Base-by-base conservation (phyloP, 1,140 invertebrate species). In the Calycopis cecrops region DNA sequence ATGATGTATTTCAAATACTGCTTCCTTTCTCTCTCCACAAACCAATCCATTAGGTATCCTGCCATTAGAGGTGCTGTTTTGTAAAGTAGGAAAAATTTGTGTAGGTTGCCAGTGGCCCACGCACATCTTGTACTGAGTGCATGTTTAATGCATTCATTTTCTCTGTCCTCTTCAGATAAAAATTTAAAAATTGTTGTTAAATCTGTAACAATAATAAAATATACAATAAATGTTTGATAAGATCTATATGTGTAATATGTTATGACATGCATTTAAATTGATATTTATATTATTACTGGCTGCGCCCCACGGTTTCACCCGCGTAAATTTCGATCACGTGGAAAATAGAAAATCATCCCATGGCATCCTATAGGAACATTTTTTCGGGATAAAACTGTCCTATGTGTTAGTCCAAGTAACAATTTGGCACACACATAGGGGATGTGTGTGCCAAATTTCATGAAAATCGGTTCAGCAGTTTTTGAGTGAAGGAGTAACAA, bases 41-140 rank as follows among this genome's bases (percentile, higher is more conserved):
- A 99, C 97, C 97, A 98, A 87, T 99, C 97, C 87, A 99, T 96
- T 49, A 99, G 91, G 88, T 96, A 98, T 18, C 94, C 94, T n/a
- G 96, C 93, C 98, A 99, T 99, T 78, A 95, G 91, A 9, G 98
- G 98, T 16, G 98, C 94, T 48, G 80, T 82, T 59, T 91, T 90
- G 87, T 98, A 99, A 44, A 99, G 88, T 70, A 93, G 90, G 90
- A 99, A 99, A 85, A 99, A 95, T 80, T 91, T 93, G 82, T 96
- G 93, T 84, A 96, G 97, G 89, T 98, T 98, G 66, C 92, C 92
- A 60, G 96, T 90, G 58, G 94, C 93, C 97, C 97, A 99, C 8
- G 97, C 96, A 59, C 94, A 94, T 58, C 95, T 91, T 48, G 99
- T 91, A 78, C 93, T 89, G 55, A 99, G 89, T 18, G 97, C 95